A percentile compares a stretch with the other conserved stretches of the same genome.
Evolutionary conservation across 2,113 vertebrate species (phyloP).

Genomic region (Ciconia maguari): DNA sequence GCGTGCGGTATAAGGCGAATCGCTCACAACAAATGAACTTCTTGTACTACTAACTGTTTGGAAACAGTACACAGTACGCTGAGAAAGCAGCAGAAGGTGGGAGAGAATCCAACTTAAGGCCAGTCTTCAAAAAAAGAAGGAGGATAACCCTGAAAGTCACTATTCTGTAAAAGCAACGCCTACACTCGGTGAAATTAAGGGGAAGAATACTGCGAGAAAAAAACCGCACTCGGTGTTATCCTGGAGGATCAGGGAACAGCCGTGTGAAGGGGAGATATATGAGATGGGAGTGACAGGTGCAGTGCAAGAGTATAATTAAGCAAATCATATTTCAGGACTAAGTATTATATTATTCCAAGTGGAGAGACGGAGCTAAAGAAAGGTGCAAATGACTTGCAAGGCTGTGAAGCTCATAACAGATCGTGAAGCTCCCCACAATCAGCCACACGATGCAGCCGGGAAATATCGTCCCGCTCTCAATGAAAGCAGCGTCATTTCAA

Average conservation of each 20-base stretch:
- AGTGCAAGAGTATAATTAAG: neutral
- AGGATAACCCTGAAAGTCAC: neutral
- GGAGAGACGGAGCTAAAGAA: neutral
- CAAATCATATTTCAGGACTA: neutral
- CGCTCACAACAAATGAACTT: neutral
- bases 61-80: neutral
- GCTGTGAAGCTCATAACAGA: neutral
- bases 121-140: neutral
- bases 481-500: neutral
- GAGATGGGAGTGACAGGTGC: neutral
- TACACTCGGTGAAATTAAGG: neutral
- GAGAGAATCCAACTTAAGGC: neutral
- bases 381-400: neutral
- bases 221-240: neutral
- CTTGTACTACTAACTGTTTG: neutral
- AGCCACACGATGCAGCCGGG: neutral
- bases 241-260: neutral
- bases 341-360: neutral
- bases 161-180: neutral
- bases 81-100: conserved; percentile 23
- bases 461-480: neutral
- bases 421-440: neutral
- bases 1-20: neutral
- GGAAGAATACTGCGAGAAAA: neutral
- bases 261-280: rapidly evolving